phyloP scores from a whole-genome alignment of 2,888 invertebrate genomes.

The Melipona bicolor region DNA sequence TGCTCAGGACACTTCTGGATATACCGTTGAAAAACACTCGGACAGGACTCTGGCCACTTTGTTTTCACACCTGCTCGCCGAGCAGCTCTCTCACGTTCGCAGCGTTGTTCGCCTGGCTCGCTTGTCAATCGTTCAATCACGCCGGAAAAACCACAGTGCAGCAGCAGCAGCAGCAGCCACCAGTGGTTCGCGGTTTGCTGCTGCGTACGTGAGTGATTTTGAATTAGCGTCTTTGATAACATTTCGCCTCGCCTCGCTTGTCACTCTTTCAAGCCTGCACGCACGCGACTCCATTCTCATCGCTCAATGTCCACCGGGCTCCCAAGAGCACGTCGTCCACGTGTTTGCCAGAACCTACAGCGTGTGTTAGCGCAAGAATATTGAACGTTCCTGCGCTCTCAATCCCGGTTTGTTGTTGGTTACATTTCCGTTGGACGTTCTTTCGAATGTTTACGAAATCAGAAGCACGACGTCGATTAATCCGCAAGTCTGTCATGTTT shows the following conservation, averaged over 20 bases:
- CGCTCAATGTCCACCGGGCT: slow-evolving; percentile 8
- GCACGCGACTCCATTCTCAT: background rate
- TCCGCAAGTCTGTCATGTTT: too few species aligned
- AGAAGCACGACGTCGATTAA: too few species aligned
- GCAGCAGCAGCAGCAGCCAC: background rate
- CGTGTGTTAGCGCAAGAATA: background rate
- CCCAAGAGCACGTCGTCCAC: slow-evolving; percentile 4
- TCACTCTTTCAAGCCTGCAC: background rate
- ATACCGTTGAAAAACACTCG: background rate
- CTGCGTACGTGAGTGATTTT: slow-evolving; percentile 7
- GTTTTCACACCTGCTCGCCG: slow-evolving; percentile 1
- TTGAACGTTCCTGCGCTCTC: too few species aligned
- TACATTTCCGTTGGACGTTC: too few species aligned
- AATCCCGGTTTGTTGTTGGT: too few species aligned
- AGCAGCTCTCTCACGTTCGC: background rate
- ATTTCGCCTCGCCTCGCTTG: background rate
- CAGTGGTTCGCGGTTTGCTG: background rate
- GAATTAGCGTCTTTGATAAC: slow-evolving; percentile 19
- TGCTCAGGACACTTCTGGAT: background rate
- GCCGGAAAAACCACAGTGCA: background rate
- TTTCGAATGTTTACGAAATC: too few species aligned
- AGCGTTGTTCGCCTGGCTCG: background rate
- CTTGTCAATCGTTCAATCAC: slow-evolving; percentile 24
- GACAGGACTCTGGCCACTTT: slow-evolving; percentile 13
- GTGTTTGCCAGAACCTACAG: background rate